phyloP scores from a whole-genome alignment of 2,797 vertebrate genomes.

The Enteromius viviparus region DNA sequence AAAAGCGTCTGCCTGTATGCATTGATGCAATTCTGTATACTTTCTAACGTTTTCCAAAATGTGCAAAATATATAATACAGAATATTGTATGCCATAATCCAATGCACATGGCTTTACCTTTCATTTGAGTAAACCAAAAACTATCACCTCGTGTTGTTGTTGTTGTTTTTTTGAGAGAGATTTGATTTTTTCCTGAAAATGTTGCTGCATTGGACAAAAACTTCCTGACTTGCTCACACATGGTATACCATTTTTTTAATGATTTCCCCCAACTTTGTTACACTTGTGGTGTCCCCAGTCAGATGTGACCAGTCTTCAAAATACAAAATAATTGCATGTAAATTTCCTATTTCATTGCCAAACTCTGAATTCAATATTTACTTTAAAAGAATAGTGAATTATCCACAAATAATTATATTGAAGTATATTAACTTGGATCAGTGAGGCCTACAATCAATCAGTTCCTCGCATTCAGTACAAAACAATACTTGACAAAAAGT shows the following conservation, averaged over 20 bases:
- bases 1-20: neutral
- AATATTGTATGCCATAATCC: neutral
- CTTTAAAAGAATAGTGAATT: neutral
- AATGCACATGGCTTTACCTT: neutral
- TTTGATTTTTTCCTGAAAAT: neutral
- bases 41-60: neutral
- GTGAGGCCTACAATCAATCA: neutral
- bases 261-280: too few species aligned
- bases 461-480: neutral
- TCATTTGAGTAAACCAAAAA: neutral
- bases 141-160: neutral
- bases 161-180: neutral
- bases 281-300: too few species aligned
- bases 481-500: neutral
- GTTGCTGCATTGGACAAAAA: neutral
- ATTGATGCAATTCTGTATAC: neutral
- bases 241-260: too few species aligned
- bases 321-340: too few species aligned
- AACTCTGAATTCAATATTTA: too few species aligned
- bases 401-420: neutral
- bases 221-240: neutral
- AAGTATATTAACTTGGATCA: neutral
- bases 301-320: too few species aligned
- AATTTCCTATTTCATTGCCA: too few species aligned
- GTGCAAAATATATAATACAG: neutral